Base-by-base conservation (phyloP, 92 coral and sea anemone species). In the Metridium senile region DNA sequence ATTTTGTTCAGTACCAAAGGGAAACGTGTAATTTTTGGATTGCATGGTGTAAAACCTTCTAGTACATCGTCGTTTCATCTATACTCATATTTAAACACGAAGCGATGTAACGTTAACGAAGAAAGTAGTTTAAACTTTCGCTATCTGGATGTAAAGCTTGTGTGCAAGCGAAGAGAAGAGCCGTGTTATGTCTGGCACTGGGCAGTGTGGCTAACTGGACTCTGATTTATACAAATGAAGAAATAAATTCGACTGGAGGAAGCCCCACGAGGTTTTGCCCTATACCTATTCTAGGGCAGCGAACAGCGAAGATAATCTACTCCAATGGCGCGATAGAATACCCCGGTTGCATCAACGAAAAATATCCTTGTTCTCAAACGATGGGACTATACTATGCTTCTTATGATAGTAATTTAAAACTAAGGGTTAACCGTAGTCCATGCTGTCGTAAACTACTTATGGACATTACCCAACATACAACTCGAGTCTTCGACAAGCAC, bases 161-260 rank as follows among this genome's bases (percentile, higher is more conserved):
- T 19, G 26, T 78, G 83, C 32, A 35, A 23, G 49, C 26, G 13
- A 6, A 22, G 34, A n/a, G n/a, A 64, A 11, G 62, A 80, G 6
- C 70, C 62, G 28, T 80, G 84, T 32, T 27, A 70, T 45, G 64
- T 51, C 29, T 80, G 84, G 84, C 56, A 78, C 28, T 78, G 82
- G 82, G 82, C n/a, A n/a, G 66, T 34, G 82, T 78, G 10, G 82
- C 82, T 1, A 79, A 79, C 33, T 80, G 84, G 84, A 80, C 84
- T 31, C 32, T 80, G 20, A 33, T 35, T 21, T 62, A 62, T 30
- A 59, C 84, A 0, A 33, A 43, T 33, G 21, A 53, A 19, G 43
- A 51, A 53, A 45, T 78, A 10, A 11, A 21, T 21, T 57, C 63
- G 10, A 22, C 53, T 17, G 26, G 28, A 19, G 17, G 52, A 25